Conservation (phyloP, 2,797 vertebrate genomes). For the Botia almorhae region DNA sequence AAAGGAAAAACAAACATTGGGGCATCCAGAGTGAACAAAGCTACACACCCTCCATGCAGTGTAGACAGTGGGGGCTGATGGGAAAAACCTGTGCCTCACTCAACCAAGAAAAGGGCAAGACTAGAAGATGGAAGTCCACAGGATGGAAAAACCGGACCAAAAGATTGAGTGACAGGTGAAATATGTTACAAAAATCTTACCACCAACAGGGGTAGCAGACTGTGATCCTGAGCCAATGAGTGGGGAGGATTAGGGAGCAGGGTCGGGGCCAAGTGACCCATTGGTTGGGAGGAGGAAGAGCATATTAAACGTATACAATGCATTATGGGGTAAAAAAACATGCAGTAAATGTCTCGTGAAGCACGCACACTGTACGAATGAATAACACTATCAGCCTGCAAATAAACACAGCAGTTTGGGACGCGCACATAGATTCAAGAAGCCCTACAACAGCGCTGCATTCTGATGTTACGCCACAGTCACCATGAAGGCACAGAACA, state of each 20-base stretch:
- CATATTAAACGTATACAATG: slow-evolving; percentile 87
- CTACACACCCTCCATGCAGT: slow-evolving; percentile 52
- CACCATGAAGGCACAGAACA: slow-evolving; percentile 39
- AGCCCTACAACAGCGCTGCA: slow-evolving; percentile 30
- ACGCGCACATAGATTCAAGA: slow-evolving; percentile 45
- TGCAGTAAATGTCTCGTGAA: slow-evolving; percentile 45
- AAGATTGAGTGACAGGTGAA: slow-evolving; percentile 72
- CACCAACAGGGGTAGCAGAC: slow-evolving; percentile 95
- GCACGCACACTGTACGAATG: slow-evolving; percentile 45
- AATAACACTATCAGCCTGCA: slow-evolving; percentile 46
- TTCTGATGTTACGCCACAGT: slow-evolving; percentile 13
- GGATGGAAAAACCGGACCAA: slow-evolving; percentile 69
- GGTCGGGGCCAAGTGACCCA: slow-evolving; percentile 78
- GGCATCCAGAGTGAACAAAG: slow-evolving; percentile 50
- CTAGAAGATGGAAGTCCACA: slow-evolving; percentile 61
- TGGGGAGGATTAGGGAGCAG: slow-evolving; percentile 79
- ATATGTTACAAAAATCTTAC: slow-evolving; percentile 90
- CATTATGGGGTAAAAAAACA: slow-evolving; percentile 61
- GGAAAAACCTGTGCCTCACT: slow-evolving; percentile 11
- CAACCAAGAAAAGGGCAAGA: slow-evolving; percentile 14
- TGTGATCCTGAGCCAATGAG: slow-evolving; percentile 96
- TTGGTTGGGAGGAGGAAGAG: slow-evolving; percentile 82
- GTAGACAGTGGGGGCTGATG: slow-evolving; percentile 41
- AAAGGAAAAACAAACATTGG: background rate
- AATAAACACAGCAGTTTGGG: slow-evolving; percentile 52